These are phyloP conservation scores for Phrynosoma blainvillii DNA, from an alignment of 2,113 vertebrate species.

Conservation along the genomic window DNA sequence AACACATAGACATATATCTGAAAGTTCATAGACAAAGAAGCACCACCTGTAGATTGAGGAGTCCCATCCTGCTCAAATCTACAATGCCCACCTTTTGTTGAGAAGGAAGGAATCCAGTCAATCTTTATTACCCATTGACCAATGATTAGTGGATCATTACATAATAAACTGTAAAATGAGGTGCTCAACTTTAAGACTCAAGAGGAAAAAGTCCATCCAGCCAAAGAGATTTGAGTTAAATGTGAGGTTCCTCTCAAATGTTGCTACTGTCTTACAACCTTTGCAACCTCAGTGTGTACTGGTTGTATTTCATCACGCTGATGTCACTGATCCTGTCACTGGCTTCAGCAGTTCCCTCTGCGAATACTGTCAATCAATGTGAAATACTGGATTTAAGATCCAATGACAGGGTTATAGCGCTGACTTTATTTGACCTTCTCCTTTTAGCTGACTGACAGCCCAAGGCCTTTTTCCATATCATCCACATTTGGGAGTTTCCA, in stretches of 20 bases:
- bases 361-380: constrained; percentile 30
- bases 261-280: not conserved
- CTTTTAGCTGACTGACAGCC: constrained; percentile 46
- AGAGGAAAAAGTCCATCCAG: not conserved
- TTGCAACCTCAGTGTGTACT: constrained; percentile 26
- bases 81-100: not conserved
- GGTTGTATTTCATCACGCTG: constrained; percentile 37
- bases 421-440: constrained; percentile 37
- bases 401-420: constrained; percentile 19
- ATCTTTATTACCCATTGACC: not conserved
- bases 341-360: not conserved
- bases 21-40: not conserved
- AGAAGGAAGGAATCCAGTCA: not conserved
- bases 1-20: not conserved
- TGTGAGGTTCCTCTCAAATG: fast-evolving
- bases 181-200: not conserved
- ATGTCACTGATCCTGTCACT: constrained; percentile 40
- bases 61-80: not conserved
- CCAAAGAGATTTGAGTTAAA: not conserved
- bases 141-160: not conserved
- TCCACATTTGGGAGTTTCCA: constrained; percentile 71
- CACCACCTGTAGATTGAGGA: not conserved
- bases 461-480: constrained; percentile 75
- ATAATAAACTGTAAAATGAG: not conserved
- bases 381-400: constrained; percentile 52